Evolutionary conservation across 2,797 vertebrate species (phyloP).

Genomic region (Microchirus variegatus): DNA sequence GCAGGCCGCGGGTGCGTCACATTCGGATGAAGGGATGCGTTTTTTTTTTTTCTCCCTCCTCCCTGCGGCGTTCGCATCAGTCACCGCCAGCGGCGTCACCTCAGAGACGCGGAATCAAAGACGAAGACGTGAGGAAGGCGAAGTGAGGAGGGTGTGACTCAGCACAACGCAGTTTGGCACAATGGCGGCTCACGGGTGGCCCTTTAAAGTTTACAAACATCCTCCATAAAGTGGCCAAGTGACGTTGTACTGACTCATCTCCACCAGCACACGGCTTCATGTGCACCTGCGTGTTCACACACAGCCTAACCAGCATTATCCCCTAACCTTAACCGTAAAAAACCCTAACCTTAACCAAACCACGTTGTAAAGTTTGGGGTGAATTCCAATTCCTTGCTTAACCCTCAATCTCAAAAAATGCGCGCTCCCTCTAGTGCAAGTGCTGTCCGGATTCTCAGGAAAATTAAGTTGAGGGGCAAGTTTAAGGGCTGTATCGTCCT

Average conservation of each 20-base stretch:
- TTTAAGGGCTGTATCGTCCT: too few species aligned
- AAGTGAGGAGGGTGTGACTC: slow-evolving; percentile 62
- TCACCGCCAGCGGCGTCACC: slow-evolving; percentile 39
- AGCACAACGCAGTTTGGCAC: slow-evolving; percentile 55
- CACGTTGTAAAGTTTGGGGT: too few species aligned
- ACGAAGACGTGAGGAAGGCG: slow-evolving; percentile 36
- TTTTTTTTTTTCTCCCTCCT: slow-evolving; percentile 31
- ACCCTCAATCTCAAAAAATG: too few species aligned
- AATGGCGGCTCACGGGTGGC: slow-evolving; percentile 73
- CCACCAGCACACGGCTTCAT: slow-evolving; percentile 43
- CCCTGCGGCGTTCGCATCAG: slow-evolving; percentile 26
- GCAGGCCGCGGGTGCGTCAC: slow-evolving; percentile 12
- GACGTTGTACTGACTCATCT: slow-evolving; percentile 74
- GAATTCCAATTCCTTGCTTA: too few species aligned
- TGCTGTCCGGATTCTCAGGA: too few species aligned
- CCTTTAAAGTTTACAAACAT: slow-evolving; percentile 73
- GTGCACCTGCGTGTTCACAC: slow-evolving; percentile 61
- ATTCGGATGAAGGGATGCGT: slow-evolving; percentile 23
- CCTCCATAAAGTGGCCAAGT: slow-evolving; percentile 69
- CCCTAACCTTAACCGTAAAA: too few species aligned
- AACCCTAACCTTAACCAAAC: too few species aligned
- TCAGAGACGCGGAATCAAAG: slow-evolving; percentile 30
- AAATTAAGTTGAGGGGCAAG: too few species aligned
- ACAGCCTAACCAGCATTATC: neutral
- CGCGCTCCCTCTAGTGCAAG: too few species aligned